Percentiles rank a stretch among this genome's conserved stretches.
These are phyloP conservation scores for Tonatia bakeri DNA, from an alignment of 2,113 vertebrate species.

Conservation along the genomic window DNA sequence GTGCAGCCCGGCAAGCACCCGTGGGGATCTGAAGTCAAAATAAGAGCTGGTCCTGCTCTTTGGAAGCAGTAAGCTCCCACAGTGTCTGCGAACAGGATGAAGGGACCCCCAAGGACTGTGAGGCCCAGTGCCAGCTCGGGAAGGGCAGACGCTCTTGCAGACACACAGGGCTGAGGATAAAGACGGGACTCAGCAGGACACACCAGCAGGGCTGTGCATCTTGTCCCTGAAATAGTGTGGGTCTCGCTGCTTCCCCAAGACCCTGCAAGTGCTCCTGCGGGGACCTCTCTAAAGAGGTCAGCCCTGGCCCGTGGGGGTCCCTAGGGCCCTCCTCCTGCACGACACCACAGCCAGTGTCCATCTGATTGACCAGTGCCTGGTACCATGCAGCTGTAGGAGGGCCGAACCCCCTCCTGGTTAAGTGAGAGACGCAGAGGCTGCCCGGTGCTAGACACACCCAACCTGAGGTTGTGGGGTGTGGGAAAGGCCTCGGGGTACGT, in stretches of 20 bases:
- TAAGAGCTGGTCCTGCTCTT: neutral
- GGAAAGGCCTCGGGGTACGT: too few relatives aligned
- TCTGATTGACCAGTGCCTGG: fast-evolving
- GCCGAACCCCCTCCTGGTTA: neutral
- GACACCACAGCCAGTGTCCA: neutral
- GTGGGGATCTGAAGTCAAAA: neutral
- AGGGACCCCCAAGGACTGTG: fast-evolving
- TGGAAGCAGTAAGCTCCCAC: fast-evolving
- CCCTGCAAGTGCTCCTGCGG: neutral
- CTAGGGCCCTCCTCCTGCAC: neutral
- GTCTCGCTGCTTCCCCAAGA: neutral
- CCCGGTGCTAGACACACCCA: neutral
- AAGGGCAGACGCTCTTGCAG: neutral
- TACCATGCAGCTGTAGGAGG: fast-evolving
- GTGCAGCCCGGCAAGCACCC: fast-evolving
- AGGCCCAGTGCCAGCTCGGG: neutral
- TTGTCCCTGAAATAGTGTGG: neutral
- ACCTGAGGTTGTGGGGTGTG: fast-evolving
- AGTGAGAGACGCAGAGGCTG: neutral
- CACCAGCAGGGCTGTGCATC: fast-evolving
- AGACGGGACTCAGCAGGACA: neutral
- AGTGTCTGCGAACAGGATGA: neutral
- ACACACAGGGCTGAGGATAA: neutral
- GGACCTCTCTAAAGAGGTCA: neutral
- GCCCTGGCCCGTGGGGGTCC: neutral